Evolutionary conservation across 2,888 invertebrate genomes (phyloP), one percentile per base, ranked within the genome.

Genomic region (Andrena chrysosceles): DNA sequence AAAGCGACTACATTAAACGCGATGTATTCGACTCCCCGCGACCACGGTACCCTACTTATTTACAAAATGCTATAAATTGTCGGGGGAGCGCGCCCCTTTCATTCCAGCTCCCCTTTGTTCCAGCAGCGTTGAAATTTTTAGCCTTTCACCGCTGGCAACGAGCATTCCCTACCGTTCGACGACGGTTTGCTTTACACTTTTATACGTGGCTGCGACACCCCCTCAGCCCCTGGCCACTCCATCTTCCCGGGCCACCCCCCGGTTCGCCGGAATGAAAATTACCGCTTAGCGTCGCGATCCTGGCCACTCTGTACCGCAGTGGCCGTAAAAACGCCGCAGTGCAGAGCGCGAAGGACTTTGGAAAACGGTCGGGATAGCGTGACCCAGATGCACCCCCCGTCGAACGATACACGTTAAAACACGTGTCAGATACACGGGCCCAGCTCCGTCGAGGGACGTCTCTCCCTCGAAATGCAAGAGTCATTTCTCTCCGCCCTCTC

Each of bases 391-490:
- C 74, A n/a, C 20, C 33, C 74, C 29, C 3, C 72, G 82, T 78
- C 77, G 82, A 83, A 81, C 77, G 81, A 63, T 77, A 72, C 81
- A 66, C 81, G 81, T 62, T 83, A 72, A 81, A 81, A 81, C 82
- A 81, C 82, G 82, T 76, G 82, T 82, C 81, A 63, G 75, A 82
- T 82, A 76, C 81, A 81, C 81, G 35, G 49, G 29, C 33, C 6
- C 62, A 48, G 59, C 42, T 42, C 26, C 7, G 16, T 23, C 26
- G 49, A 68, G 35, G 59, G 54, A 77, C 66, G 71, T 29, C 52
- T 20, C 52, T 52, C 35, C 33, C 20, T 52, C 60, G 49, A 49
- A 42, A 64, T 7, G 29, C 54, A 42, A 42, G 26, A 67, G 74
- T 31, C 76, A 77, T 66, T 77, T 70, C 62, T 68, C 16, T 54